phyloP scores from a whole-genome alignment of 64 coral and sea anemone species.

The Acropora tenuis region DNA sequence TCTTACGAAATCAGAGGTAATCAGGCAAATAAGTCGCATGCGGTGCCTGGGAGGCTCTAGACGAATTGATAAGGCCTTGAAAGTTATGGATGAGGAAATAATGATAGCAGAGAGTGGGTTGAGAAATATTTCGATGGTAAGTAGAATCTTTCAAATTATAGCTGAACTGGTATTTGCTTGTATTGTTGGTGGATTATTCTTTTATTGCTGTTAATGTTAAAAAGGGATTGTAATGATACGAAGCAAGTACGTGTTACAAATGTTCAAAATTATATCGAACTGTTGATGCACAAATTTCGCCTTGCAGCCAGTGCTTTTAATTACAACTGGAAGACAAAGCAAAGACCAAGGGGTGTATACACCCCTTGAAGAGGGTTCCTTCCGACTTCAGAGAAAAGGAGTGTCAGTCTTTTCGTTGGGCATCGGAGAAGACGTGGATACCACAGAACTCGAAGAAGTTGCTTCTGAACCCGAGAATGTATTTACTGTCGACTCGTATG shows the following conservation, averaged over 20 bases:
- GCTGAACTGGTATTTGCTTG: too few relatives aligned
- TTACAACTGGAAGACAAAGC: constrained; percentile 62
- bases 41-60: constrained; percentile 49
- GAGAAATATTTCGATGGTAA: constrained; percentile 67
- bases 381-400: constrained; percentile 8
- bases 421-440: constrained; percentile 22
- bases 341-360: constrained; percentile 30
- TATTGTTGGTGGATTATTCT: background rate
- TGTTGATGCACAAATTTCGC: background rate
- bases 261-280: background rate
- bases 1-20: constrained; percentile 24
- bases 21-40: constrained; percentile 24
- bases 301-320: constrained; percentile 24
- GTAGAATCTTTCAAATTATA: background rate
- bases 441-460: constrained; percentile 40
- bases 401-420: constrained; percentile 49
- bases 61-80: constrained; percentile 65
- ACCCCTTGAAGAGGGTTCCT: constrained; percentile 2
- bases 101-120: constrained; percentile 44
- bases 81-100: constrained; percentile 40
- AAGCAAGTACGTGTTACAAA: too few relatives aligned
- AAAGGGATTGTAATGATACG: too few relatives aligned
- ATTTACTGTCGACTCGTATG: constrained; percentile 2
- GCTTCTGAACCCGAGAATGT: constrained; percentile 39
- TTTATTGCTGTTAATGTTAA: background rate